phyloP scores from a whole-genome alignment of 1,140 invertebrate genomes.

The Drosophila albomicans region DNA sequence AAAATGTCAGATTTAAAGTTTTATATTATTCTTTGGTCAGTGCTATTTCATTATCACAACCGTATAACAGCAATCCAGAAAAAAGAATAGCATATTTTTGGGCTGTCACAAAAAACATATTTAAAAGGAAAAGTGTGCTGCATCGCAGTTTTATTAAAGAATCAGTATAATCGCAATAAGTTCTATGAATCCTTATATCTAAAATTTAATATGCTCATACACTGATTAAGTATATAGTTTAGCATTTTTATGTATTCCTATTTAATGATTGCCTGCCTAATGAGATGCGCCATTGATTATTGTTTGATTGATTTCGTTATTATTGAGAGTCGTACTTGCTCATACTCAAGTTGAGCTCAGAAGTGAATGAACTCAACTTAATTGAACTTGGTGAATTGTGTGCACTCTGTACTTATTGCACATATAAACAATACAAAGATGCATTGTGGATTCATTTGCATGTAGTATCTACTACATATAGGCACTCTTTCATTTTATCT shows the following conservation, averaged over 20 bases:
- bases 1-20: neutral
- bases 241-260: constrained; percentile 63
- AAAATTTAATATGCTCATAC: neutral
- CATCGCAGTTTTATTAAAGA: neutral
- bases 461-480: constrained; percentile 6
- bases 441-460: neutral
- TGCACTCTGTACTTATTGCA: neutral
- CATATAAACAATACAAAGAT: constrained; percentile 8
- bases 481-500: constrained; percentile 23
- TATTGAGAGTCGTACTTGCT: neutral
- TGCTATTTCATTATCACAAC: neutral
- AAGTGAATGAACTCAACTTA: constrained; percentile 27
- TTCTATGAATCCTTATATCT: neutral
- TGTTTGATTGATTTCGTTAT: constrained; percentile 28
- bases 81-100: constrained; percentile 18
- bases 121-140: neutral
- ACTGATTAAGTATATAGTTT: neutral
- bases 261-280: constrained; percentile 47
- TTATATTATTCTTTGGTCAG: too few relatives aligned
- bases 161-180: neutral
- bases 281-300: constrained; percentile 31
- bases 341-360: neutral
- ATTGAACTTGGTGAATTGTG: constrained; percentile 27
- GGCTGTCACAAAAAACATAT: constrained; percentile 8
- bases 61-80: neutral